A percentile compares a stretch with the other conserved stretches of the same genome.
Evolutionary conservation across 2,888 invertebrate species (phyloP).

Genomic region (Ferdinandea cuprea): DNA sequence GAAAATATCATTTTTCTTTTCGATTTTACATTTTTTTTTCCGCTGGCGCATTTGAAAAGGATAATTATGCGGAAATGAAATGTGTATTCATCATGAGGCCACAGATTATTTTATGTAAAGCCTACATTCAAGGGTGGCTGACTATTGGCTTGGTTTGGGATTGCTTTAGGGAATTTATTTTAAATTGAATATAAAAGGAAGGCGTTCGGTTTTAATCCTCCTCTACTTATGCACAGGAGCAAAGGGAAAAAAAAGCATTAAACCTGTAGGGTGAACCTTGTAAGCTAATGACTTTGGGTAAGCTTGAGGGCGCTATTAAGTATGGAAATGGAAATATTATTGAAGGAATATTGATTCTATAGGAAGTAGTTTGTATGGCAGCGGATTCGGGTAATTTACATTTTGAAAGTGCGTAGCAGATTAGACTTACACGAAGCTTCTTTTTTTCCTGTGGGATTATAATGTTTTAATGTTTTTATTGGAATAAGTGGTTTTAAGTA

Average conservation of each 20-base stretch:
- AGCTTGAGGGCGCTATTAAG: neutral
- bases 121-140: conserved; percentile 6
- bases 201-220: neutral
- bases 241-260: too few species aligned
- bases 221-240: too few species aligned
- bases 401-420: neutral
- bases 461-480: neutral
- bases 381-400: neutral
- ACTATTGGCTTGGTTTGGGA: too few species aligned
- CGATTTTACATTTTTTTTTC: too few species aligned
- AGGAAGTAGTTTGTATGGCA: neutral
- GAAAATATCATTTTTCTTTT: conserved; percentile 15
- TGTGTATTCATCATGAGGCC: conserved; percentile 44
- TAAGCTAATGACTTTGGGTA: neutral
- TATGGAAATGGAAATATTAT: conserved; percentile 1
- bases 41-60: conserved; percentile 27
- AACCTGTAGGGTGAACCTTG: neutral
- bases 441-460: neutral
- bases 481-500: too few species aligned
- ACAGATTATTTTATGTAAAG: conserved; percentile 34
- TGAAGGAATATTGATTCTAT: conserved; percentile 1
- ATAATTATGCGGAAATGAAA: conserved; percentile 65
- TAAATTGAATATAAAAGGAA: conserved; percentile 6
- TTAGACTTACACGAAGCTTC: neutral
- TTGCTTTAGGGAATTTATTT: conserved; percentile 8